Conservation (phyloP, 2,888 invertebrate genomes). For the Mesorhabditis sp. region DNA sequence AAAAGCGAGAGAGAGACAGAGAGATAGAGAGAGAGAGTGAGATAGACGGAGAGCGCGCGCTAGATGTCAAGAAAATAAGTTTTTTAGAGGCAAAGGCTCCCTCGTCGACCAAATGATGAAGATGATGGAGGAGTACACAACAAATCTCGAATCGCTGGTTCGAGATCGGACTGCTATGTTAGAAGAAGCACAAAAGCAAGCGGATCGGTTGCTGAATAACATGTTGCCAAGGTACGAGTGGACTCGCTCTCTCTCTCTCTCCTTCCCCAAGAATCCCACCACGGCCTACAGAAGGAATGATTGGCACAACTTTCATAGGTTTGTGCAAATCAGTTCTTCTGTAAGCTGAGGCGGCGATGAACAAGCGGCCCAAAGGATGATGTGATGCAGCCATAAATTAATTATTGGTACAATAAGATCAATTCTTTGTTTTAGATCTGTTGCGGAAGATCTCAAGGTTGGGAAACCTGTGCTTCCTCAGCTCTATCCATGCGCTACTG, state of each 20-base stretch:
- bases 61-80: neutral
- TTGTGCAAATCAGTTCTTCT: constrained; percentile 34
- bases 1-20: neutral
- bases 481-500: constrained; percentile 52
- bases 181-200: constrained; percentile 57
- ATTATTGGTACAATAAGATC: constrained; percentile 3
- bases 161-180: constrained; percentile 51
- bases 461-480: constrained; percentile 56
- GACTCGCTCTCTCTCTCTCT: neutral
- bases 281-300: constrained; percentile 29
- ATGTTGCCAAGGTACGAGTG: constrained; percentile 48
- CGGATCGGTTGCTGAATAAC: constrained; percentile 54
- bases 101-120: constrained; percentile 57
- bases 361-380: neutral
- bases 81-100: constrained; percentile 48
- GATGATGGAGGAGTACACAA: constrained; percentile 55
- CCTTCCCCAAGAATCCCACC: constrained; percentile 13
- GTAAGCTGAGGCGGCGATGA: constrained; percentile 19
- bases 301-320: constrained; percentile 18
- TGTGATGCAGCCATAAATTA: neutral
- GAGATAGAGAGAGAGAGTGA: neutral
- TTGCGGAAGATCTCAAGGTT: constrained; percentile 54
- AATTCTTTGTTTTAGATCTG: constrained; percentile 37
- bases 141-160: constrained; percentile 52
- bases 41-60: neutral